Evolutionary conservation across 2,888 invertebrate genomes (phyloP).

Genomic region (Parnassius apollo): DNA sequence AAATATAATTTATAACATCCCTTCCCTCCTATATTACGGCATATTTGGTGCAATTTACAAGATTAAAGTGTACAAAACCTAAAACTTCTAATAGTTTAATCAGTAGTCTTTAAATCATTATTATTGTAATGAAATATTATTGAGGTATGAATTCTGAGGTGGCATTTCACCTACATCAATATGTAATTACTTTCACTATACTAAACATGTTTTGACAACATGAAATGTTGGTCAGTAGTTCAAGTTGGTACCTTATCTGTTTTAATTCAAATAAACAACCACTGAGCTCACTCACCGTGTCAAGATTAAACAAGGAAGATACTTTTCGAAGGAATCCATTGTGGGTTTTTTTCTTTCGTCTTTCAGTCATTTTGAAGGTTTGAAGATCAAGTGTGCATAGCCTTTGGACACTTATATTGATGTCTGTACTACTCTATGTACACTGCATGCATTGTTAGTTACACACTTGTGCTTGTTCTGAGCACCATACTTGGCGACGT

Average conservation of each 20-base stretch:
- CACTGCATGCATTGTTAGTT: constrained; percentile 81
- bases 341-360: constrained; percentile 80
- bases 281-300: constrained; percentile 84
- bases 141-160: constrained; percentile 24
- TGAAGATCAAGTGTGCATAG: constrained; percentile 70
- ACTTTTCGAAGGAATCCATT: constrained; percentile 93
- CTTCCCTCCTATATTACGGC: too few species aligned
- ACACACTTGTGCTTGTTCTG: constrained; percentile 76
- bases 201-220: constrained; percentile 27
- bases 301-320: constrained; percentile 92
- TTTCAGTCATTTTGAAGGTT: constrained; percentile 77
- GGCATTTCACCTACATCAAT: constrained; percentile 30
- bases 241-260: constrained; percentile 21
- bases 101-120: too few species aligned
- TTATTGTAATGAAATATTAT: background rate
- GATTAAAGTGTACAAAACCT: too few species aligned
- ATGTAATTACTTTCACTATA: constrained; percentile 25
- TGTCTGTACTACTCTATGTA: constrained; percentile 74
- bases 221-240: constrained; percentile 27
- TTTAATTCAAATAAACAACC: constrained; percentile 27
- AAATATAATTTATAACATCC: constrained; percentile 13
- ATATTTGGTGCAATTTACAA: too few species aligned
- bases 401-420: constrained; percentile 58
- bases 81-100: too few species aligned
- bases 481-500: constrained; percentile 68